Percentiles rank a stretch among this genome's conserved stretches.
Evolutionary conservation across 2,113 vertebrate species (phyloP).

Genomic region (Neotragus moschatus): DNA sequence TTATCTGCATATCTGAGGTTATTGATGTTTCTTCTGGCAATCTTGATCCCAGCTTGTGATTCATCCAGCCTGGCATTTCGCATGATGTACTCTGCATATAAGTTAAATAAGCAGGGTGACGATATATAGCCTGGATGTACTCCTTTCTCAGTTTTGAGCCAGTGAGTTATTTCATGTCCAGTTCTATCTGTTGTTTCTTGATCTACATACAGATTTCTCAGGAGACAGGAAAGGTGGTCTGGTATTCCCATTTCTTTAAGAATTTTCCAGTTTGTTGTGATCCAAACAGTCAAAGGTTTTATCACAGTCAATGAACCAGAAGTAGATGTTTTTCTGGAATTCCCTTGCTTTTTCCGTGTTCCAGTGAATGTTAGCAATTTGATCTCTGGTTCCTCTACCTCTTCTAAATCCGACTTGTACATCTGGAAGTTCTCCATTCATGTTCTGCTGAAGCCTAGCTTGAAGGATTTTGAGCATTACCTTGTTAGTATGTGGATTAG

Average conservation of each 20-base stretch:
- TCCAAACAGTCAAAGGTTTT: not conserved
- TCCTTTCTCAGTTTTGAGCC: not conserved
- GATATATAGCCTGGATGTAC: not conserved
- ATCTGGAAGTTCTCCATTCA: not conserved
- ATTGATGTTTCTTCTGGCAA: not conserved
- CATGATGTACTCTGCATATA: not conserved
- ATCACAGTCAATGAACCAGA: not conserved
- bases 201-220: not conserved
- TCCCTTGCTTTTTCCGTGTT: not conserved
- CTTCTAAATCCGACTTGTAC: not conserved
- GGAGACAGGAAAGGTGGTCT: not conserved
- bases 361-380: not conserved
- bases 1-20: not conserved
- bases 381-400: not conserved
- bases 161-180: not conserved
- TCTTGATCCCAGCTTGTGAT: not conserved
- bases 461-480: not conserved
- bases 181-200: not conserved
- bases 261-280: not conserved
- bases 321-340: not conserved
- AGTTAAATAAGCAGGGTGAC: not conserved
- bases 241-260: not conserved
- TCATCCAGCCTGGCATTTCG: not conserved
- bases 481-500: not conserved
- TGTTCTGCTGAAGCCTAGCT: not conserved